Base-by-base conservation (phyloP, 1,140 invertebrate species). In the Polypedilum vanderplanki region DNA sequence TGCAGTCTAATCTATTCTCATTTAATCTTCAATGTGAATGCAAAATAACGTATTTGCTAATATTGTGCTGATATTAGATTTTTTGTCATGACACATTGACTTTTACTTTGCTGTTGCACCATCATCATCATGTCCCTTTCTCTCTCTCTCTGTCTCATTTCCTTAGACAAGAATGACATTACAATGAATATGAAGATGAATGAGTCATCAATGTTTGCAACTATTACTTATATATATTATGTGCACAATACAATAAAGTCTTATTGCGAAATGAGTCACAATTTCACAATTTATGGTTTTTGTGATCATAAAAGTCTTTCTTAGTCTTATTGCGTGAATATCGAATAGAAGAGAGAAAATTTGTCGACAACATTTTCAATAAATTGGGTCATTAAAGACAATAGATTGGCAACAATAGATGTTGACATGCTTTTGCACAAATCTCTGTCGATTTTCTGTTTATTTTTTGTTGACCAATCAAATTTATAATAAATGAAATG, bases 1-100 rank as follows among this genome's bases (percentile, higher is more conserved):
- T 33, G 24, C 24, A 33, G 24, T 33, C 24, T 33, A 33, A 33
- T 70, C 17, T 70, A 18, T 70, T 18, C 5, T 22, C 18, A 20
- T 17, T 57, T 70, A 70, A 70, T 70, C 65, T 70, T 70, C 18
- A 10, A 70, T 70, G 15, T 7, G 65, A 70, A 70, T 70, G 65
- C 18, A 70, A 9, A 9, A 17, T 22, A 70, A 70, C 65, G 65
- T 70, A 57, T 57, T 57, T 57, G 8, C 41, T 8, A 3, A 1
- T 46, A 46, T 46, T 57, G 10, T 57, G 7, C 46, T 4, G 10
- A 57, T 57, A 57, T 57, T 33, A 57, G 12, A 57, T 57, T 57
- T 41, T 57, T 57, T 57, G 46, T 33, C 46, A 57, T 57, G 46
- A 57, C 46, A 57, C 46, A 57, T n/a, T n/a, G 46, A 57, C 46